Conservation (phyloP, 2,888 invertebrate species). For the Cepaea hortensis region DNA sequence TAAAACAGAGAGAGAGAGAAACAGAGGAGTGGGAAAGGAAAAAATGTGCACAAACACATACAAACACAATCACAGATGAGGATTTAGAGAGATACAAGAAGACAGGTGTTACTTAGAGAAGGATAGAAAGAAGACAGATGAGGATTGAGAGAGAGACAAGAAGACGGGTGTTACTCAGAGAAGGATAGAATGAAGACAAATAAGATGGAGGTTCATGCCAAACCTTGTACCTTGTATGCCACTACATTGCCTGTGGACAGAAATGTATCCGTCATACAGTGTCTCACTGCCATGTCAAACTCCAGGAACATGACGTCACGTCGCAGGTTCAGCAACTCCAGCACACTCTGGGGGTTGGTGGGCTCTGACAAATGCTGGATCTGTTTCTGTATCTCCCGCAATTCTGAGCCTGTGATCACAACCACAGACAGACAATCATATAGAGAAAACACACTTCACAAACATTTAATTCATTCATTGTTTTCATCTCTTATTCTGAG, state of each 20-base stretch:
- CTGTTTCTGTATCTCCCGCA: slow-evolving; percentile 75
- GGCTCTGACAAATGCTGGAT: slow-evolving; percentile 68
- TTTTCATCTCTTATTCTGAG: too few species aligned
- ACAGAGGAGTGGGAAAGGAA: not conserved
- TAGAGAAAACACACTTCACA: not conserved
- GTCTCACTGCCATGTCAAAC: slow-evolving; percentile 74
- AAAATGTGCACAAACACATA: too few species aligned
- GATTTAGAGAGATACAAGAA: too few species aligned
- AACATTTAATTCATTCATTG: not conserved
- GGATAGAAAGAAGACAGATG: not conserved
- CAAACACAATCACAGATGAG: too few species aligned
- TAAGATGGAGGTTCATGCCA: not conserved
- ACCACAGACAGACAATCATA: not conserved
- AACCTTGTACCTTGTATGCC: slow-evolving; percentile 70
- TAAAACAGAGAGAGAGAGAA: too few species aligned
- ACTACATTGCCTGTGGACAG: slow-evolving; percentile 72
- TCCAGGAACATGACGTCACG: slow-evolving; percentile 75
- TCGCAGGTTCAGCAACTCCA: slow-evolving; percentile 68
- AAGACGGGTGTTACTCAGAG: not conserved
- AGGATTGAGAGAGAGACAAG: too few species aligned
- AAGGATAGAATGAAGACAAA: not conserved
- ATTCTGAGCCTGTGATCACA: slow-evolving; percentile 69
- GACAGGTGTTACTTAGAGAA: not conserved
- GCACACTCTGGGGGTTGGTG: slow-evolving; percentile 67
- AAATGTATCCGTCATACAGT: slow-evolving; percentile 74